Percentiles rank a stretch among this genome's conserved stretches.
These are phyloP conservation scores for Eupithecia vulgata DNA, from an alignment of 2,888 invertebrate genomes.

Conservation along the genomic window DNA sequence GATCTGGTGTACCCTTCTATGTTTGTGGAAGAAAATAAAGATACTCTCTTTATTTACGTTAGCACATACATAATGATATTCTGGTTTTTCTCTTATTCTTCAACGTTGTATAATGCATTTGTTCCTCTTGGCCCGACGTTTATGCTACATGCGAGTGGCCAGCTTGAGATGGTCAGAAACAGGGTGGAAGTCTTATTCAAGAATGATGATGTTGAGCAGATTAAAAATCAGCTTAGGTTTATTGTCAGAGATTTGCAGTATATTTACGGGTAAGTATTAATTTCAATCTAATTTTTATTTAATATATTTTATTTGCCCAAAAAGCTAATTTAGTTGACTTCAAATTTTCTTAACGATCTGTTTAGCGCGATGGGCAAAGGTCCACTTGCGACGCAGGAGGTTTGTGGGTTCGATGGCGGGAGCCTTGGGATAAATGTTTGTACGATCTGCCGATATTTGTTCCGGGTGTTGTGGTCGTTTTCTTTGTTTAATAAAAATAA, in stretches of 20 bases:
- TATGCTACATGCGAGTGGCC: slow-evolving; percentile 40
- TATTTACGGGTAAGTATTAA: slow-evolving; percentile 19
- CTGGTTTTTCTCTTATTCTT: slow-evolving; percentile 10
- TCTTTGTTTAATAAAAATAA: too few species aligned
- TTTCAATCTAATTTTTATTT: background rate
- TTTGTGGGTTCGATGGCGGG: too few species aligned
- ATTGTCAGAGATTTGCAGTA: slow-evolving; percentile 21
- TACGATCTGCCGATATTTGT: too few species aligned
- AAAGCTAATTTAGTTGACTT: background rate
- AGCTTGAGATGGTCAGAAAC: slow-evolving; percentile 36
- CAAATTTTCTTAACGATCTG: too few species aligned
- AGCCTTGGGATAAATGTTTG: too few species aligned
- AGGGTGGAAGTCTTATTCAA: slow-evolving; percentile 3
- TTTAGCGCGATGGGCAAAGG: too few species aligned
- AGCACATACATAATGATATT: slow-evolving; percentile 11
- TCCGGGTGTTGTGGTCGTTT: too few species aligned
- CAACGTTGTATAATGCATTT: slow-evolving; percentile 24
- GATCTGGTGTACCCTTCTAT: background rate
- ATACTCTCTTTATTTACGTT: slow-evolving; percentile 19
- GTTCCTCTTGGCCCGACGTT: slow-evolving; percentile 35
- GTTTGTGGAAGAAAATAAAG: slow-evolving; percentile 31
- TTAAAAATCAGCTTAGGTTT: background rate
- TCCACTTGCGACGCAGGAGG: too few species aligned
- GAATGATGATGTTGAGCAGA: background rate
- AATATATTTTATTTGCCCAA: background rate